phyloP scores from a whole-genome alignment of 1,140 invertebrate genomes.

The Drosophila kepulauana region DNA sequence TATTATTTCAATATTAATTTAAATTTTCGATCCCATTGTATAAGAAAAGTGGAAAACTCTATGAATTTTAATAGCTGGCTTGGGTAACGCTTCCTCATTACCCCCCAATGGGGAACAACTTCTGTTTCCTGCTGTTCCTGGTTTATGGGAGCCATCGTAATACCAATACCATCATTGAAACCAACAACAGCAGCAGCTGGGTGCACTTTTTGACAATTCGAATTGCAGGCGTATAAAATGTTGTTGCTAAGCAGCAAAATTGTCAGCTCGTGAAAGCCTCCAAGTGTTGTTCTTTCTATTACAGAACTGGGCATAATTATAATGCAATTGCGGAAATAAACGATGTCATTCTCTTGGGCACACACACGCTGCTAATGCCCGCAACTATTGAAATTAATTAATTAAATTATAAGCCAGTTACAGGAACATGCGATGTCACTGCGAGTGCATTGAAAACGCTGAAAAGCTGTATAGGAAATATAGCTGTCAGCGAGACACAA shows the following conservation, averaged over 20 bases:
- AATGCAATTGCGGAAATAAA: slow-evolving; percentile 27
- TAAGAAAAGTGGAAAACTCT: neutral
- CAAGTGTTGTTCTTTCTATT: slow-evolving; percentile 44
- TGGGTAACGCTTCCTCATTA: neutral
- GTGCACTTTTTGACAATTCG: slow-evolving; percentile 60
- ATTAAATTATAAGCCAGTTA: slow-evolving; percentile 75
- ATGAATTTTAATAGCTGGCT: neutral
- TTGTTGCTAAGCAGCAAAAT: slow-evolving; percentile 46
- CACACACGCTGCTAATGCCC: neutral
- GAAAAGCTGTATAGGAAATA: slow-evolving; percentile 64
- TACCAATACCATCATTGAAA: slow-evolving; percentile 1
- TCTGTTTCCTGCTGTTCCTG: slow-evolving; percentile 32
- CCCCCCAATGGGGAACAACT: neutral
- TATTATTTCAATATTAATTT: too few relatives aligned
- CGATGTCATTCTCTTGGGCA: neutral
- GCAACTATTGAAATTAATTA: slow-evolving; percentile 70
- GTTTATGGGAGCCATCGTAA: slow-evolving; percentile 23
- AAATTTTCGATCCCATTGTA: slow-evolving; percentile 37
- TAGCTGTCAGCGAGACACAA: slow-evolving; percentile 48
- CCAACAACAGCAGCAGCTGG: slow-evolving; percentile 20
- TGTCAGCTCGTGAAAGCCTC: slow-evolving; percentile 72
- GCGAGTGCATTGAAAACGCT: slow-evolving; percentile 56
- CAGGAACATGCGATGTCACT: slow-evolving; percentile 26
- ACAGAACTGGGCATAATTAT: slow-evolving; percentile 74
- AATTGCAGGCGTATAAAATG: slow-evolving; percentile 51